phyloP scores from a whole-genome alignment of 2,797 vertebrate species.

The Peromyscus attwateri region DNA sequence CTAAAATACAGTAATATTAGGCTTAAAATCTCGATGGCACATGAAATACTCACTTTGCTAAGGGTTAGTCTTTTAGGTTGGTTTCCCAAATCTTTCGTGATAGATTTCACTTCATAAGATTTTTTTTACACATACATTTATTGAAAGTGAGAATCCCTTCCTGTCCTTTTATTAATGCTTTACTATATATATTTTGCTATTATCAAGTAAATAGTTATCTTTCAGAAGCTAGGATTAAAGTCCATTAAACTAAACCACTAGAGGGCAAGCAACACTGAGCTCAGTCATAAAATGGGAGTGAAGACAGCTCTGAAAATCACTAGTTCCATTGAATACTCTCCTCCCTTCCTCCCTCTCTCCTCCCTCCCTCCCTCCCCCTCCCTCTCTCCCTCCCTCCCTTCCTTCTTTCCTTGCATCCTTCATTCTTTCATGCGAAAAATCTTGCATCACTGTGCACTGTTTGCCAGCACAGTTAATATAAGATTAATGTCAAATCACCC shows the following conservation, averaged over 20 bases:
- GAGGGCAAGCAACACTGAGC: slow-evolving; percentile 86
- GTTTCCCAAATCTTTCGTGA: slow-evolving; percentile 37
- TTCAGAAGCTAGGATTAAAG: slow-evolving; percentile 50
- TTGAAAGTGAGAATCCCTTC: slow-evolving; percentile 1
- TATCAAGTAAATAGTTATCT: slow-evolving; percentile 27
- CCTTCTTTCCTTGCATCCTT: not conserved
- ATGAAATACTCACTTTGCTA: slow-evolving; percentile 15
- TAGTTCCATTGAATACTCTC: not conserved
- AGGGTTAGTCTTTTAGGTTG: not conserved
- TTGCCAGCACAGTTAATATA: not conserved
- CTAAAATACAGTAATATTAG: slow-evolving; percentile 9
- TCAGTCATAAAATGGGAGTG: slow-evolving; percentile 48
- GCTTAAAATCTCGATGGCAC: not conserved
- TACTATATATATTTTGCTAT: not conserved
- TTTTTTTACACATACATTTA: not conserved
- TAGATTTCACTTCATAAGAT: not conserved
- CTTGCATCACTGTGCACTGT: not conserved
- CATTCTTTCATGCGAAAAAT: slow-evolving; percentile 18
- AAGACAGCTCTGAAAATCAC: slow-evolving; percentile 25
- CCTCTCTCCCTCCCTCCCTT: not conserved
- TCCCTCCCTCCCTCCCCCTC: not conserved
- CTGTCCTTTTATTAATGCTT: not conserved
- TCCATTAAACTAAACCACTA: slow-evolving; percentile 81
- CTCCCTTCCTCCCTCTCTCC: not conserved
- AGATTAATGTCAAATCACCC: not conserved